Evolutionary conservation across 2,888 invertebrate species (phyloP).

Genomic region (Tipula confusa): DNA sequence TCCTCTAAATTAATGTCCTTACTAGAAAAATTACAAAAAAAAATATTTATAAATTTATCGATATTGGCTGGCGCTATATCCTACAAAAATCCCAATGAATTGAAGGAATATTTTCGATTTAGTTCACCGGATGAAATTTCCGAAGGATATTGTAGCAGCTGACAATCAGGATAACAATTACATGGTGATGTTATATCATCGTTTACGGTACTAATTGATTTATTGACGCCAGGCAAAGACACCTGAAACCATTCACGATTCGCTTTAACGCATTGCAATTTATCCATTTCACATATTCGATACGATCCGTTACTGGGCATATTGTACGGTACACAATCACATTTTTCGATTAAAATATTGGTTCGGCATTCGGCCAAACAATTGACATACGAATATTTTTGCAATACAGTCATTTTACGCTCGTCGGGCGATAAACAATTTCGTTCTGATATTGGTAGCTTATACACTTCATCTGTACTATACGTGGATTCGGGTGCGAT

Average conservation of each 20-base stretch:
- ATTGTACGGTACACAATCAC: constrained; percentile 60
- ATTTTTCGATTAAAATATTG: constrained; percentile 49
- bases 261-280: constrained; percentile 42
- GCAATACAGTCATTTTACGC: constrained; percentile 43
- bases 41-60: neutral
- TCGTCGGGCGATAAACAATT: constrained; percentile 60
- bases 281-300: constrained; percentile 40
- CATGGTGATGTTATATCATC: constrained; percentile 42
- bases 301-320: constrained; percentile 49
- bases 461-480: constrained; percentile 54
- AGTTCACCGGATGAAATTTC: constrained; percentile 61
- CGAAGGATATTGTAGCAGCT: constrained; percentile 57
- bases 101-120: constrained; percentile 49
- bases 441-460: constrained; percentile 51
- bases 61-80: constrained; percentile 38
- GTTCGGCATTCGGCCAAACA: constrained; percentile 60
- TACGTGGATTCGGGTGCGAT: constrained; percentile 62
- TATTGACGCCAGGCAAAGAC: constrained; percentile 49
- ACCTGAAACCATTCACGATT: constrained; percentile 38
- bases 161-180: constrained; percentile 61
- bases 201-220: constrained; percentile 32
- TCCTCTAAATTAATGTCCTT: constrained; percentile 51
- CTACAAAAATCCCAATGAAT: constrained; percentile 53
- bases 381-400: constrained; percentile 60
- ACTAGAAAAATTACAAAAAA: constrained; percentile 44